Conservation (phyloP, 1,140 invertebrate species). For the Lordiphosa clarofinis region DNA sequence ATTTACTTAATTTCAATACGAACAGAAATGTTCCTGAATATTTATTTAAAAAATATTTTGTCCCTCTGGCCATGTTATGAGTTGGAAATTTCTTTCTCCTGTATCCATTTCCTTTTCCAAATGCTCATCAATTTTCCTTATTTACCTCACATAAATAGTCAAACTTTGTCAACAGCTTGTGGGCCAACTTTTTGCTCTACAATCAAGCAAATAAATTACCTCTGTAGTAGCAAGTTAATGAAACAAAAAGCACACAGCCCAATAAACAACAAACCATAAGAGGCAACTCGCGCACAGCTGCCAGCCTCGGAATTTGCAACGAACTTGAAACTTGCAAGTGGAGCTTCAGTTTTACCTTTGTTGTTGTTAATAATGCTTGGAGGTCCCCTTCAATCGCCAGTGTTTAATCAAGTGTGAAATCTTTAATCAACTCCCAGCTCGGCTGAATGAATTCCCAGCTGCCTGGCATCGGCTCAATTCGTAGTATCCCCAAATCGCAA, state of each 20-base stretch:
- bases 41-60: no score
- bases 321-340: conserved; percentile 46
- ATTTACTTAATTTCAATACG: no score
- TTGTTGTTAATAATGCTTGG: conserved; percentile 2
- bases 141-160: conserved; percentile 1
- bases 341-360: conserved; percentile 12
- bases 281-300: conserved; percentile 21
- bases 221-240: no score
- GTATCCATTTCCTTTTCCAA: neutral
- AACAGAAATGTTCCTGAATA: no score
- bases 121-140: conserved; percentile 15
- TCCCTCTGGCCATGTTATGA: no score
- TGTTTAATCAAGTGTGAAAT: conserved; percentile 72
- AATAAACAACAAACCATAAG: conserved; percentile 8
- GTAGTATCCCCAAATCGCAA: conserved; percentile 34
- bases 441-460: conserved; percentile 45
- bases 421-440: conserved; percentile 48
- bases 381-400: neutral
- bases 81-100: neutral
- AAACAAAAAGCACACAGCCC: conserved; percentile 1
- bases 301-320: conserved; percentile 25
- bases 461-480: conserved; percentile 23
- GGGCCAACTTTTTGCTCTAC: conserved; percentile 9
- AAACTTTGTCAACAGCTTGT: conserved; percentile 5
- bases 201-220: conserved; percentile 7